A percentile compares a stretch with the other conserved stretches of the same genome.
Conservation (phyloP, 2,797 vertebrate genomes). For the Moxostoma hubbsi region DNA sequence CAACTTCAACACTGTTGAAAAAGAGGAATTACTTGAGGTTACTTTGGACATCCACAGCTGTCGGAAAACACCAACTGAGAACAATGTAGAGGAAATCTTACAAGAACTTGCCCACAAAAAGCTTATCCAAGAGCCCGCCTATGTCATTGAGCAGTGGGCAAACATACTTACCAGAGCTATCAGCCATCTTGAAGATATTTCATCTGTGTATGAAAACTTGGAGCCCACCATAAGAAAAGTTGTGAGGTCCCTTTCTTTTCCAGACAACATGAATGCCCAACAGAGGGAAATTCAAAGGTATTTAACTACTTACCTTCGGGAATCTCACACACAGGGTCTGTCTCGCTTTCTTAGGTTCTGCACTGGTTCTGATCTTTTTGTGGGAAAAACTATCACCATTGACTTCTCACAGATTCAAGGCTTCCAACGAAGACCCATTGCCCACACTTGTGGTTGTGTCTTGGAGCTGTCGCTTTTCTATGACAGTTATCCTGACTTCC, state of each 20-base stretch:
- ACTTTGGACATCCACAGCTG: slow-evolving; percentile 42
- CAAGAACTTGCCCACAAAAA: slow-evolving; percentile 48
- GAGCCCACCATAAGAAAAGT: slow-evolving; percentile 35
- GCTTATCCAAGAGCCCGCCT: slow-evolving; percentile 49
- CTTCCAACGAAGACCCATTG: too few species aligned
- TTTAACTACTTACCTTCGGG: slow-evolving; percentile 32
- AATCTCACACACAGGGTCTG: too few species aligned
- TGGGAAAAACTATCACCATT: too few species aligned
- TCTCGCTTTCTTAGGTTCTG: too few species aligned
- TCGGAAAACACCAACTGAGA: slow-evolving; percentile 35
- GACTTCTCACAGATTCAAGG: too few species aligned
- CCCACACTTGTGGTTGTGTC: slow-evolving; percentile 42
- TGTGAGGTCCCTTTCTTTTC: slow-evolving; percentile 21
- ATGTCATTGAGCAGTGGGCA: slow-evolving; percentile 44
- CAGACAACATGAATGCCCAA: slow-evolving; percentile 12
- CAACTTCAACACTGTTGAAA: slow-evolving; percentile 25
- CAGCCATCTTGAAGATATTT: slow-evolving; percentile 11
- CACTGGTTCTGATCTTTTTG: too few species aligned
- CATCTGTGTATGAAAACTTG: slow-evolving; percentile 35
- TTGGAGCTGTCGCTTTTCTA: slow-evolving; percentile 37
- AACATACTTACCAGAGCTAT: neutral
- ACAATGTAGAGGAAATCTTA: slow-evolving; percentile 41
- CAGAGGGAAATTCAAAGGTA: slow-evolving; percentile 30
- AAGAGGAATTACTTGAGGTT: slow-evolving; percentile 38
- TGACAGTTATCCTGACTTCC: slow-evolving; percentile 22